phyloP scores from a whole-genome alignment of 1,140 invertebrate genomes.

The Scaptodrosophila lebanonensis region DNA sequence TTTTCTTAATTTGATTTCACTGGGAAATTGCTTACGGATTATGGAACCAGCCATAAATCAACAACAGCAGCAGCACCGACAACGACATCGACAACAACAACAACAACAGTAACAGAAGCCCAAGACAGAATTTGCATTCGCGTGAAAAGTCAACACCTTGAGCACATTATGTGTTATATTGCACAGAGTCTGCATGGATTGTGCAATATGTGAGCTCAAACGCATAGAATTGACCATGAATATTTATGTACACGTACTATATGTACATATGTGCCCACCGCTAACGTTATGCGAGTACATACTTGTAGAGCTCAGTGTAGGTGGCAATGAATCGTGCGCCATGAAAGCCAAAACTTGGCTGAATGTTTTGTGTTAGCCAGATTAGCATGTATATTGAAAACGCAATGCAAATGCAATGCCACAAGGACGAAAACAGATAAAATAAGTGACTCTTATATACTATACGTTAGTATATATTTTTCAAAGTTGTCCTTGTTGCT shows the following conservation, averaged over 20 bases:
- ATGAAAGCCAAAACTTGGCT: no score
- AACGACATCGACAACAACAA: not conserved
- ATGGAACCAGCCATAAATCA: not conserved
- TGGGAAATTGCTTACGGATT: not conserved
- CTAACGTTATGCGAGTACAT: no score
- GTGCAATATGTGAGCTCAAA: constrained; percentile 17
- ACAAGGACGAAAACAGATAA: no score
- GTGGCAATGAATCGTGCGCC: no score
- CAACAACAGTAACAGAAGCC: not conserved
- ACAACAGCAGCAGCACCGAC: constrained; percentile 3
- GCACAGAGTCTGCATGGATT: constrained; percentile 8
- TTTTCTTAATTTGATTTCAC: constrained; percentile 17
- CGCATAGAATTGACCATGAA: constrained; percentile 34
- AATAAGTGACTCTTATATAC: no score
- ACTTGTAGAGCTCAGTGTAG: no score
- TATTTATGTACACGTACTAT: no score
- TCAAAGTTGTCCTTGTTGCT: no score
- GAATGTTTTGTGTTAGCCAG: constrained; percentile 7
- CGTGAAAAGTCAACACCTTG: not conserved
- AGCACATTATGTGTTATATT: not conserved
- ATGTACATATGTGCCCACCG: no score
- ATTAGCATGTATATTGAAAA: constrained; percentile 43
- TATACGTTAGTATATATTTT: no score
- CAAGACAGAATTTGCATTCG: not conserved
- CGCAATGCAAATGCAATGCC: constrained; percentile 29